phyloP scores from a whole-genome alignment of 2,888 invertebrate species.

The Antitype chi region DNA sequence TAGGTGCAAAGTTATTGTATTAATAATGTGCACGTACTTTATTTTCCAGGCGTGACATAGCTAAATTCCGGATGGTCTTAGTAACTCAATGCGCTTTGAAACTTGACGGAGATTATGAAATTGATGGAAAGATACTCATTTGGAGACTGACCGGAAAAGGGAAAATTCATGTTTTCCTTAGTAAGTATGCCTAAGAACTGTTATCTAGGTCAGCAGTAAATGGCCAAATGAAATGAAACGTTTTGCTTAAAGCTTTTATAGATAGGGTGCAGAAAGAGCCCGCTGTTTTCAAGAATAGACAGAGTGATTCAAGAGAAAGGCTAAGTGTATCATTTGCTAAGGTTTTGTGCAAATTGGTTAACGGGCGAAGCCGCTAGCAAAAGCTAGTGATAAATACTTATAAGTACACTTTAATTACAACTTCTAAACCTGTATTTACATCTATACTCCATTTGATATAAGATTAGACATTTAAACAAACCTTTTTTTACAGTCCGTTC shows the following conservation, averaged over 20 bases:
- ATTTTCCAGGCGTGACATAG: conserved; percentile 30
- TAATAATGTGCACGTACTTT: neutral
- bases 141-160: conserved; percentile 21
- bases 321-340: too few species aligned
- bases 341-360: too few species aligned
- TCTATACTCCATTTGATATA: too few species aligned
- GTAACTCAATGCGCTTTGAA: conserved; percentile 28
- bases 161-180: conserved; percentile 13
- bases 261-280: neutral
- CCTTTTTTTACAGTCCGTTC: too few species aligned
- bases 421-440: neutral
- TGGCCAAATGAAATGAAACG: neutral
- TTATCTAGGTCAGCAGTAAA: neutral
- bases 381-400: neutral
- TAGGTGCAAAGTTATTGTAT: neutral
- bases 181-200: conserved; percentile 37
- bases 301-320: too few species aligned
- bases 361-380: too few species aligned
- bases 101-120: conserved; percentile 35
- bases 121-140: conserved; percentile 32
- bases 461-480: too few species aligned
- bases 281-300: too few species aligned
- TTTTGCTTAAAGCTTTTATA: too few species aligned
- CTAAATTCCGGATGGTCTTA: neutral
- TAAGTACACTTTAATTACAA: neutral